Conservation (phyloP, 2,888 invertebrate genomes). For the Mesoligia furuncula region DNA sequence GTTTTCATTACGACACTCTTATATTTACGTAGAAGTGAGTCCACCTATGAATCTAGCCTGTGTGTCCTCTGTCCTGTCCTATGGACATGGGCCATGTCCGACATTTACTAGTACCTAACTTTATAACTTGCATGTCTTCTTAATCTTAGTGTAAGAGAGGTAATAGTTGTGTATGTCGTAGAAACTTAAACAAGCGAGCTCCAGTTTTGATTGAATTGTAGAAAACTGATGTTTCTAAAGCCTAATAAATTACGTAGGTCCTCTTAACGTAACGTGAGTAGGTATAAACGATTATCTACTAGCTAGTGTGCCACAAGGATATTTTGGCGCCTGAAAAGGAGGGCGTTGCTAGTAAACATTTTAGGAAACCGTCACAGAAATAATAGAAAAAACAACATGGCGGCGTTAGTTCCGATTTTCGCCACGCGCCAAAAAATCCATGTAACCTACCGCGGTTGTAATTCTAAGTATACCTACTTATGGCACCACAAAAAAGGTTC, state of each 20-base stretch:
- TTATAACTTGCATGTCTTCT: conserved; percentile 39
- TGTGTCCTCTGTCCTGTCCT: conserved; percentile 32
- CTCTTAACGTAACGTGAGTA: conserved; percentile 4
- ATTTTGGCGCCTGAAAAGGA: neutral
- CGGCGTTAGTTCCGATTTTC: neutral
- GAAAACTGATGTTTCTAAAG: conserved; percentile 27
- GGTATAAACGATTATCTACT: conserved; percentile 18
- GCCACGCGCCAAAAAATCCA: neutral
- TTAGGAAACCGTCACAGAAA: neutral
- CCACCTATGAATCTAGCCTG: conserved; percentile 24
- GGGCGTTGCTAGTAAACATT: neutral
- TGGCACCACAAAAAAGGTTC: conserved; percentile 37
- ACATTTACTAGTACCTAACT: conserved; percentile 30
- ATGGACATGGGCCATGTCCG: conserved; percentile 27
- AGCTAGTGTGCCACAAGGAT: neutral
- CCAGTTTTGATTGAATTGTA: conserved; percentile 42
- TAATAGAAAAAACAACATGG: neutral
- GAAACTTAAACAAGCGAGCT: conserved; percentile 30
- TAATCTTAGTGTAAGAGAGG: conserved; percentile 37
- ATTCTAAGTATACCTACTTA: conserved; percentile 21
- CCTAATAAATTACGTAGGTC: conserved; percentile 37
- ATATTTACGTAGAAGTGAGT: conserved; percentile 38
- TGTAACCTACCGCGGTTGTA: neutral
- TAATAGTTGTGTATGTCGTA: conserved; percentile 45
- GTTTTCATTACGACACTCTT: conserved; percentile 31